Percentiles rank a stretch among this genome's conserved stretches.
Evolutionary conservation across 2,113 vertebrate genomes (phyloP).

Genomic region (Danionella cerebrum): DNA sequence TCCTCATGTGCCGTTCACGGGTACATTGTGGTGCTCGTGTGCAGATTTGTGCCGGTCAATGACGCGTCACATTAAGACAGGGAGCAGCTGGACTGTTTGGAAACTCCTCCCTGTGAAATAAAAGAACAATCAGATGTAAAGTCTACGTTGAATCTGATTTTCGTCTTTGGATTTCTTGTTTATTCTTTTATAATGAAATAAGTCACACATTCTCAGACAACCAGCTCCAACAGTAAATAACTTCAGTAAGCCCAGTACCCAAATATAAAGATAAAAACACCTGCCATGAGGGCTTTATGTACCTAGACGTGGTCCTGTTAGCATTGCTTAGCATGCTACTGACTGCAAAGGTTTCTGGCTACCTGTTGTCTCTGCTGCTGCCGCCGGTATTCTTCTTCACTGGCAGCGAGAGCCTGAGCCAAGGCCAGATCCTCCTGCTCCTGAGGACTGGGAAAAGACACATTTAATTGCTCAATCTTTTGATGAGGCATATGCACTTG

Average conservation of each 20-base stretch:
- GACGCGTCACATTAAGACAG: constrained; percentile 53
- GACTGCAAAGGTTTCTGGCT: constrained; percentile 62
- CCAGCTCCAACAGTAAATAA: too few relatives aligned
- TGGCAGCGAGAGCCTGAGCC: constrained; percentile 88
- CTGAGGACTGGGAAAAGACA: constrained; percentile 77
- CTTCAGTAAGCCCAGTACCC: constrained; percentile 9
- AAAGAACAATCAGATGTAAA: not conserved
- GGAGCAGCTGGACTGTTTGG: constrained; percentile 63
- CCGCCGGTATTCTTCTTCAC: constrained; percentile 83
- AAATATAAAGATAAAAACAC: not conserved
- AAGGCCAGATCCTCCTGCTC: constrained; percentile 92
- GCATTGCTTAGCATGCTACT: constrained; percentile 67
- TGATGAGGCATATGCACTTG: too few relatives aligned
- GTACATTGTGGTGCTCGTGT: constrained; percentile 19
- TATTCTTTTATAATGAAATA: too few relatives aligned
- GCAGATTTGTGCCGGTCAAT: constrained; percentile 15
- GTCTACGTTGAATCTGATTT: too few relatives aligned
- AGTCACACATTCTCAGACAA: not conserved
- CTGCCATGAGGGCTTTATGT: constrained; percentile 38
- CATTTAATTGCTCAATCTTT: too few relatives aligned
- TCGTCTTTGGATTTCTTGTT: too few relatives aligned
- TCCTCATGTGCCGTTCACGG: constrained; percentile 35
- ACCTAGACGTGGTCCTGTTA: constrained; percentile 56
- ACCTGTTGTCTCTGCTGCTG: constrained; percentile 78
- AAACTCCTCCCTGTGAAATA: constrained; percentile 51